Conservation (phyloP, 2,113 vertebrate genomes). For the Crotalus tigris region DNA sequence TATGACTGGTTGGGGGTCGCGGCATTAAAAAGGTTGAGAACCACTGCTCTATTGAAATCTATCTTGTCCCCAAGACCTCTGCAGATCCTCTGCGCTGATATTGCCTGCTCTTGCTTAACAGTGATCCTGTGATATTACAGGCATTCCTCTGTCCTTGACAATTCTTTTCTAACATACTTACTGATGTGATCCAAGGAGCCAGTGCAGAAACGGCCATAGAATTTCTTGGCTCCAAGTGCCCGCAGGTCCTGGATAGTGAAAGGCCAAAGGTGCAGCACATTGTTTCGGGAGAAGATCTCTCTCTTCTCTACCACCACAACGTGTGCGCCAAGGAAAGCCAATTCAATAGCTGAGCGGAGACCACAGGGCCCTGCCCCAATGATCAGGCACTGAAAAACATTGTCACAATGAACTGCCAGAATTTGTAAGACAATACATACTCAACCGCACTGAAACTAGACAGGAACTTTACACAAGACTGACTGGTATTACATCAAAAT, state of each 20-base stretch:
- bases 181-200: conserved; percentile 92
- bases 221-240: conserved; percentile 88
- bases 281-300: conserved; percentile 88
- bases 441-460: not conserved
- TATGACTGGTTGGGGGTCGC: too few relatives aligned
- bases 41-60: not conserved
- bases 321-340: conserved; percentile 84
- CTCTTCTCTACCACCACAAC: conserved; percentile 91
- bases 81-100: not conserved
- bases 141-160: fast-evolving
- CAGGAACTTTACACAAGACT: not conserved
- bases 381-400: conserved; percentile 80
- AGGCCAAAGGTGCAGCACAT: conserved; percentile 95
- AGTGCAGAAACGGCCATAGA: conserved; percentile 89
- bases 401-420: fast-evolving
- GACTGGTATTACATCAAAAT: not conserved
- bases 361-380: conserved; percentile 91
- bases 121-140: not conserved
- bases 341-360: conserved; percentile 85
- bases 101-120: not conserved
- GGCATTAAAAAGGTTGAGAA: too few relatives aligned
- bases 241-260: conserved; percentile 90
- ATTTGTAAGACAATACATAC: not conserved
- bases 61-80: not conserved
- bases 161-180: conserved; percentile 62